Base-by-base conservation (phyloP, 2,113 vertebrate species). In the Marmota flaviventris region DNA sequence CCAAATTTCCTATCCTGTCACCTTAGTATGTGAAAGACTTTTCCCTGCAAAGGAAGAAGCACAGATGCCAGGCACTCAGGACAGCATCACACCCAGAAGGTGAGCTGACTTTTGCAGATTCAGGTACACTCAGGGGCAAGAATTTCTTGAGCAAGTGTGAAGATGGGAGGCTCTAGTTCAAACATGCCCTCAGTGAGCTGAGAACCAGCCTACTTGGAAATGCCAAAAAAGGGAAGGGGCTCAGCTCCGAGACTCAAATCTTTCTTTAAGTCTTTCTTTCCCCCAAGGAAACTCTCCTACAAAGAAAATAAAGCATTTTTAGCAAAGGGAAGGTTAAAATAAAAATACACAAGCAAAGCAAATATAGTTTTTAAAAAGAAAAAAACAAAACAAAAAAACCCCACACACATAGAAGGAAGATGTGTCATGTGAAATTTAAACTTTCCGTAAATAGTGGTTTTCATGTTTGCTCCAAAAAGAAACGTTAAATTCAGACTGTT, bases 391-490 rank as follows among this genome's bases (percentile, higher is more conserved):
- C 1, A 85, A 27, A 22, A 29, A 24, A 58, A 67, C 18, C n/a
- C 84, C 76, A 78, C 92, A 70, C 90, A 96, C 91, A 95, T 4
- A 81, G 48, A 97, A 8, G 61, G 92, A 94, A 92, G 94, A 91
- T 53, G 81, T 94, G 91, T 96, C 93, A 92, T 94, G 79, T 97
- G 93, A 97, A 98, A 96, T 91, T 96, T 98, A 97, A 98, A 98
- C 91, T 97, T 98, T 98, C 97, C 97, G 98, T 84, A 97, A 97
- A 97, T 96, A 97, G 95, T 45, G 95, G 84, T 97, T 97, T 97
- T 96, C 85, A 90, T 85, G 89, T 98, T 98, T 98, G 98, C 45
- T 97, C 91, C 89, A 97, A 97, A 96, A 97, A 97, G 98, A 98
- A 98, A 97, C 79, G 34, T 75, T 76, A 96, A 95, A 97, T 90